Conservation (phyloP, 2,113 vertebrate species). For the Corythornis vintsioides region DNA sequence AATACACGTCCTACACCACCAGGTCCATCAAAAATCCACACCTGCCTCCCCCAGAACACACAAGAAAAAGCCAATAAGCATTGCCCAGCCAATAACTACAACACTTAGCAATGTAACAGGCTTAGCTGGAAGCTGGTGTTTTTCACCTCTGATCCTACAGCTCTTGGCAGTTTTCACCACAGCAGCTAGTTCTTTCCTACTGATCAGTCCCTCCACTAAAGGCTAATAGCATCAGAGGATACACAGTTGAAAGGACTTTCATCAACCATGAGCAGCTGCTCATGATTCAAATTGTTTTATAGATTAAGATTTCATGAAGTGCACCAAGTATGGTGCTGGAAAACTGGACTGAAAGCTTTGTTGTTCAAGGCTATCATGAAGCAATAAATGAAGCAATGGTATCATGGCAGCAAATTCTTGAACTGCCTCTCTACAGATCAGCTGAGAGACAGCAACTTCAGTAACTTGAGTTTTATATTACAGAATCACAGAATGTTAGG, state of each 20-base stretch:
- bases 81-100: background rate
- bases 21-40: constrained; percentile 96
- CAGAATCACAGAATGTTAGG: no score
- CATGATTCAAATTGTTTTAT: background rate
- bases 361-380: background rate
- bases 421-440: background rate
- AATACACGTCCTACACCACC: constrained; percentile 86
- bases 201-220: background rate
- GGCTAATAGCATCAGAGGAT: background rate
- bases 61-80: background rate
- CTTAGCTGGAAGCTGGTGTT: background rate
- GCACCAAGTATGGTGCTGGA: background rate
- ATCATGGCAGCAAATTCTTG: background rate
- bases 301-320: background rate
- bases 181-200: background rate
- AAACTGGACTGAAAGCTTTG: background rate
- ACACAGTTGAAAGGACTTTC: background rate
- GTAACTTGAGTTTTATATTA: background rate
- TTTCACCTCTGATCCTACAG: background rate
- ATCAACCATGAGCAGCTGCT: background rate
- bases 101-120: accelerated
- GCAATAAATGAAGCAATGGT: background rate
- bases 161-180: background rate
- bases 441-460: background rate
- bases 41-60: constrained; percentile 69